Conservation (phyloP, 2,797 vertebrate species). For the Silurus aristotelis region DNA sequence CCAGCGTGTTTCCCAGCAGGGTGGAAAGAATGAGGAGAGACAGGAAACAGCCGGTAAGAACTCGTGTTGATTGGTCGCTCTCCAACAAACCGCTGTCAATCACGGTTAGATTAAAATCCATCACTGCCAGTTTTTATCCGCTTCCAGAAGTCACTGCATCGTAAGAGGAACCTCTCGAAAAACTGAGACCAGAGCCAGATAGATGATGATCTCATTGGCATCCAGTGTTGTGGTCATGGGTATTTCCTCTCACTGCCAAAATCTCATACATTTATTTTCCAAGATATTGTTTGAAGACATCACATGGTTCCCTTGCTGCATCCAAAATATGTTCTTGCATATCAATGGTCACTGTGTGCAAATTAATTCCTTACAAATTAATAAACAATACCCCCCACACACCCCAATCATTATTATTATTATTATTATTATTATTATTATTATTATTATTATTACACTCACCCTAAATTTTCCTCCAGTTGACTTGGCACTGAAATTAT, state of each 20-base stretch:
- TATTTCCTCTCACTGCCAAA: background rate
- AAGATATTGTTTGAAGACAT: no score
- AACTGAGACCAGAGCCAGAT: background rate
- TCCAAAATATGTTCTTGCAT: slow-evolving; percentile 2
- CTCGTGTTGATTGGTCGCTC: slow-evolving; percentile 83
- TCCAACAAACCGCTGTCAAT: slow-evolving; percentile 80
- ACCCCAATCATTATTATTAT: background rate
- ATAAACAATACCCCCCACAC: background rate
- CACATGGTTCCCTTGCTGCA: background rate
- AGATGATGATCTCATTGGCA: slow-evolving; percentile 1
- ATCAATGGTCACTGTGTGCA: slow-evolving; percentile 18
- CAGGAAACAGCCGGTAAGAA: slow-evolving; percentile 93
- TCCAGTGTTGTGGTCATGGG: background rate
- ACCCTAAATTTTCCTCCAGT: background rate
- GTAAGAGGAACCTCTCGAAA: slow-evolving; percentile 9
- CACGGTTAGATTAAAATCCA: slow-evolving; percentile 87
- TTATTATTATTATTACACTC: slow-evolving; percentile 21
- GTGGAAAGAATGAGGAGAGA: slow-evolving; percentile 94
- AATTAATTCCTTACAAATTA: slow-evolving; percentile 1
- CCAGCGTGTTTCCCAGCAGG: slow-evolving; percentile 90
- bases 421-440: background rate
- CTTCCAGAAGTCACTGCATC: slow-evolving; percentile 45
- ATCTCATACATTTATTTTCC: background rate
- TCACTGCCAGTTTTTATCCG: slow-evolving; percentile 67
- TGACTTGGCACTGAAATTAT: background rate